Evolutionary conservation across 1,140 invertebrate species (phyloP).

Genomic region (Hormaphis cornu): DNA sequence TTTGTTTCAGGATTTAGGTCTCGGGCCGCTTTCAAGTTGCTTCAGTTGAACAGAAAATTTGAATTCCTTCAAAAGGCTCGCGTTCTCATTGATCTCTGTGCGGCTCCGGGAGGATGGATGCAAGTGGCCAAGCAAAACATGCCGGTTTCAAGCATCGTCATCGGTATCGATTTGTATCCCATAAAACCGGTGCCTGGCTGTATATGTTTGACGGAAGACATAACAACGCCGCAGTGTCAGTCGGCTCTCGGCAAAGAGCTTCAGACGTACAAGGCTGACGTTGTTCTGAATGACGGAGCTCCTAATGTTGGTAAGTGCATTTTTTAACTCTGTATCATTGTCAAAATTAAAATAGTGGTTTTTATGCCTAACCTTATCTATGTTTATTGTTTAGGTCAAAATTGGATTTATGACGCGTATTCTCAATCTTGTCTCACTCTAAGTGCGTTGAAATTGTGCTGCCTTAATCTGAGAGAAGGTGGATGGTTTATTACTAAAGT

Average conservation of each 20-base stretch:
- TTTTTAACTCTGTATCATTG: no score
- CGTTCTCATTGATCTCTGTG: constrained; percentile 96
- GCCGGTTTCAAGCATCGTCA: constrained; percentile 89
- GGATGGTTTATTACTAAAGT: constrained; percentile 99
- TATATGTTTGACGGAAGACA: constrained; percentile 84
- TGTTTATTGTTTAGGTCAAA: constrained; percentile 47
- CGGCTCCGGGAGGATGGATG: constrained; percentile 99
- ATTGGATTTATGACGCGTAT: constrained; percentile 97
- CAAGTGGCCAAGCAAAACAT: constrained; percentile 98
- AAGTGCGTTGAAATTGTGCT: constrained; percentile 84
- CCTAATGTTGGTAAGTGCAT: constrained; percentile 80
- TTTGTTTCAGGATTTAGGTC: constrained; percentile 75
- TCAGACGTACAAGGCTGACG: constrained; percentile 92
- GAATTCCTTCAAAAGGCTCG: constrained; percentile 91
- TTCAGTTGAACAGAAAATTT: constrained; percentile 95
- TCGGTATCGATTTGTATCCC: constrained; percentile 91
- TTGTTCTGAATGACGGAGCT: constrained; percentile 94
- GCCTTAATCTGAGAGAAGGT: constrained; percentile 80
- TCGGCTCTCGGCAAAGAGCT: constrained; percentile 71
- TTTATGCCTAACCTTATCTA: background rate
- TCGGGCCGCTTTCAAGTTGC: constrained; percentile 95
- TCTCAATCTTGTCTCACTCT: constrained; percentile 84
- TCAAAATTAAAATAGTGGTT: background rate
- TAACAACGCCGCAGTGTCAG: constrained; percentile 87
- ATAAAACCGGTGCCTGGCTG: constrained; percentile 89